Conservation (phyloP, 2,888 invertebrate species). For the Merodon equestris region DNA sequence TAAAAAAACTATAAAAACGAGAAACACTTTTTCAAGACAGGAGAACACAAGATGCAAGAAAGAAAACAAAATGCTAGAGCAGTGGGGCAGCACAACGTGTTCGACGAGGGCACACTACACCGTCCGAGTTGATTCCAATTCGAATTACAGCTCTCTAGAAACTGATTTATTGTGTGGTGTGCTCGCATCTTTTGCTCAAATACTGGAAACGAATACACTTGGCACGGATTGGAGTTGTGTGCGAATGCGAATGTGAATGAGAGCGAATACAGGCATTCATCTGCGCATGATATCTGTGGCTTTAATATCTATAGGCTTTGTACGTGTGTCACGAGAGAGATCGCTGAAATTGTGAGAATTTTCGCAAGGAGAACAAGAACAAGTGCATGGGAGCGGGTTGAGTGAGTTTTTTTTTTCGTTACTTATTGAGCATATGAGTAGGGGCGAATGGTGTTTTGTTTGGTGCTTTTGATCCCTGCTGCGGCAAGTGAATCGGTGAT, state of each 20-base stretch:
- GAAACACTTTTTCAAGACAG: not conserved
- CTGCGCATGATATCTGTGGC: slow-evolving; percentile 56
- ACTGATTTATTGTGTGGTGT: slow-evolving; percentile 66
- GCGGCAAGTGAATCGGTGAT: slow-evolving; percentile 27
- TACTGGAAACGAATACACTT: slow-evolving; percentile 35
- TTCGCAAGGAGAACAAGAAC: slow-evolving; percentile 11
- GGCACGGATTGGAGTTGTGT: slow-evolving; percentile 28
- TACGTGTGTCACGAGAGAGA: slow-evolving; percentile 1
- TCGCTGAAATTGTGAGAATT: slow-evolving; percentile 17
- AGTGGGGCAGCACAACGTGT: slow-evolving; percentile 40
- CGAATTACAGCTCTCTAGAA: slow-evolving; percentile 68
- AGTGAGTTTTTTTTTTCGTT: slow-evolving; percentile 32
- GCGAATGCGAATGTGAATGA: slow-evolving; percentile 35
- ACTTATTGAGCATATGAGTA: no score
- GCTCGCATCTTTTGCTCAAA: slow-evolving; percentile 58
- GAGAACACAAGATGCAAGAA: slow-evolving; percentile 34
- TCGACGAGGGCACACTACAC: slow-evolving; percentile 54
- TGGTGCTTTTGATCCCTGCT: no score
- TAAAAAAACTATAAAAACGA: no score
- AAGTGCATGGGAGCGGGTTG: slow-evolving; percentile 13
- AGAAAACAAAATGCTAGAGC: slow-evolving; percentile 23
- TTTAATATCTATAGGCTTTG: slow-evolving; percentile 1
- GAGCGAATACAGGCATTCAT: no score
- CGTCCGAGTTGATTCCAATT: slow-evolving; percentile 64
- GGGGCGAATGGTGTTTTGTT: no score